A percentile compares a stretch with the other conserved stretches of the same genome.
phyloP scores from a whole-genome alignment of 1,140 invertebrate species.

The Bombus pyrosoma region DNA sequence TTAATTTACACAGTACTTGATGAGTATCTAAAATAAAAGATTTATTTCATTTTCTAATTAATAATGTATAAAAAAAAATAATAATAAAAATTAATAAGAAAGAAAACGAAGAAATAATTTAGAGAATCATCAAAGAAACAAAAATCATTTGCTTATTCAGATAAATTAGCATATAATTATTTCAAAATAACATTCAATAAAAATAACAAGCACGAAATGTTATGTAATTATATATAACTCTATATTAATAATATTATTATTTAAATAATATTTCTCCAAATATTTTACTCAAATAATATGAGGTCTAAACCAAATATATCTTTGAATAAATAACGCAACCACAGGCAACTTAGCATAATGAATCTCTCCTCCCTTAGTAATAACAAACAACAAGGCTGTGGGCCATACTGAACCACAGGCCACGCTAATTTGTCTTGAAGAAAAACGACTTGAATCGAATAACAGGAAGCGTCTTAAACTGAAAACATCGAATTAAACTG shows the following conservation, averaged over 20 bases:
- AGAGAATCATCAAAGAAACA: too few relatives aligned
- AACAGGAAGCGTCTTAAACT: background rate
- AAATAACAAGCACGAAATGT: too few relatives aligned
- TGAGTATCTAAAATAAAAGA: too few relatives aligned
- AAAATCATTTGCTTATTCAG: background rate
- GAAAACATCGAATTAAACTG: background rate
- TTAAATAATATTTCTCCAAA: background rate
- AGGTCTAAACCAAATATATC: background rate
- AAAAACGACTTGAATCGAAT: background rate
- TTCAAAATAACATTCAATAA: background rate
- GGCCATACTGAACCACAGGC: background rate
- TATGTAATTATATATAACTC: too few relatives aligned
- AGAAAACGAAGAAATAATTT: too few relatives aligned
- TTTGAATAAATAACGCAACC: background rate
- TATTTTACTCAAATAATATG: background rate
- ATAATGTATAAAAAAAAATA: too few relatives aligned
- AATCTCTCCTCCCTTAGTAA: background rate
- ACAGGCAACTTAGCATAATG: background rate
- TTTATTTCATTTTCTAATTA: too few relatives aligned
- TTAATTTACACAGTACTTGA: background rate
- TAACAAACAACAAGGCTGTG: background rate
- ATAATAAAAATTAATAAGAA: too few relatives aligned
- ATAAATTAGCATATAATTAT: background rate
- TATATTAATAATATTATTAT: too few relatives aligned
- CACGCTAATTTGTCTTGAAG: background rate